phyloP scores from a whole-genome alignment of 2,797 vertebrate genomes.

The Lepus oiostolus region DNA sequence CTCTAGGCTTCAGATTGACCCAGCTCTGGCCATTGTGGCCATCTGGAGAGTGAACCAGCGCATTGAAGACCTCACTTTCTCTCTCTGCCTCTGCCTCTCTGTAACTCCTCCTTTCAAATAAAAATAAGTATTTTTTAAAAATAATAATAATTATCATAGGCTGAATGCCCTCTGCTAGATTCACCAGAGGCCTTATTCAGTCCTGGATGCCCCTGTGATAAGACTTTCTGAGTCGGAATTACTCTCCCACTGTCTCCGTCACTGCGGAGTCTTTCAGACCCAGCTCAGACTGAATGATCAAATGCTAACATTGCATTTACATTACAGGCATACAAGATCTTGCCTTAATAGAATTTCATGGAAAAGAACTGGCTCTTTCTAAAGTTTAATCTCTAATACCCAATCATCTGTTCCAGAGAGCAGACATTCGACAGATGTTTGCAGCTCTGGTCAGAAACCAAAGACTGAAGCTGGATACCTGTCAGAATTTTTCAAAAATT shows the following conservation, averaged over 20 bases:
- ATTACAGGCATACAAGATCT: neutral
- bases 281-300: neutral
- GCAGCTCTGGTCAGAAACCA: conserved; percentile 49
- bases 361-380: neutral
- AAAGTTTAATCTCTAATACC: conserved; percentile 2
- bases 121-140: too few species aligned
- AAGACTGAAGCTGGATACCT: neutral
- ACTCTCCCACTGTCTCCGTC: conserved; percentile 25
- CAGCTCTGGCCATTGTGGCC: too few species aligned
- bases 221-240: conserved; percentile 6
- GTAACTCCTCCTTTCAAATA: too few species aligned
- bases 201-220: neutral
- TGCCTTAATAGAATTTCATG: neutral
- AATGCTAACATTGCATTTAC: neutral
- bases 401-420: neutral
- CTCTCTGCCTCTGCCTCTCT: too few species aligned
- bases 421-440: neutral
- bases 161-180: neutral
- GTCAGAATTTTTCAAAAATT: conserved; percentile 57
- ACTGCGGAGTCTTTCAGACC: neutral
- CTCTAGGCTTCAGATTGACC: too few species aligned
- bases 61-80: too few species aligned
- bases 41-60: too few species aligned
- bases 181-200: neutral
- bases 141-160: neutral